Evolutionary conservation across 2,888 invertebrate genomes (phyloP).

Genomic region (Drosophila hamatofila): DNA sequence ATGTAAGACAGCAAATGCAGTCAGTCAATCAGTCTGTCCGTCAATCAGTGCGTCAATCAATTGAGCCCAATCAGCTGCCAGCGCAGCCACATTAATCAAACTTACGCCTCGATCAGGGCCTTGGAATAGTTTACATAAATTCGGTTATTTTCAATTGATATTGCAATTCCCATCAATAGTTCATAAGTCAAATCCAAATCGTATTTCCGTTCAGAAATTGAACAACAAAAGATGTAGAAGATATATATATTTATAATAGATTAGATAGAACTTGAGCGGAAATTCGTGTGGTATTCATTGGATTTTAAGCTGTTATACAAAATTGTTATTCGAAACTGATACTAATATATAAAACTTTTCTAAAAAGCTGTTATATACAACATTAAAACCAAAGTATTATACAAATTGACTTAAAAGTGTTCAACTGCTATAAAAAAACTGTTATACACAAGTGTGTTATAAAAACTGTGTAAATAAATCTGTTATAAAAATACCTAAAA

Average conservation of each 20-base stretch:
- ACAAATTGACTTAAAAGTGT: too few species aligned
- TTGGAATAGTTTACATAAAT: conserved; percentile 11
- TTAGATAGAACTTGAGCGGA: not conserved
- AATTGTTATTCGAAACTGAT: not conserved
- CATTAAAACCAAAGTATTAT: not conserved
- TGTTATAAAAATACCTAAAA: too few species aligned
- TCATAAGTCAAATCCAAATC: not conserved
- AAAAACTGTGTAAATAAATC: too few species aligned
- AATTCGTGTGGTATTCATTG: not conserved
- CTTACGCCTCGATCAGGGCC: not conserved
- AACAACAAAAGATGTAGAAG: not conserved
- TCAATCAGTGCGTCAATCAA: conserved; percentile 15
- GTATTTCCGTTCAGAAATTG: too few species aligned
- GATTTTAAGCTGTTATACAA: not conserved
- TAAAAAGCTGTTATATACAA: not conserved
- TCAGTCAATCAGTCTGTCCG: conserved; percentile 28
- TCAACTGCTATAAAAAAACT: too few species aligned
- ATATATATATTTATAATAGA: not conserved
- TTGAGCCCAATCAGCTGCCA: conserved; percentile 30
- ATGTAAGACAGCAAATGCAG: conserved; percentile 17
- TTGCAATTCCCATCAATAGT: not conserved
- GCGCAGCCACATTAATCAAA: conserved; percentile 33
- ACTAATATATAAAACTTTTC: not conserved
- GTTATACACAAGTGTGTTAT: too few species aligned
- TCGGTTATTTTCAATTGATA: not conserved